Conservation (phyloP, 2,113 vertebrate genomes). For the Gymnocephalus cernua region DNA sequence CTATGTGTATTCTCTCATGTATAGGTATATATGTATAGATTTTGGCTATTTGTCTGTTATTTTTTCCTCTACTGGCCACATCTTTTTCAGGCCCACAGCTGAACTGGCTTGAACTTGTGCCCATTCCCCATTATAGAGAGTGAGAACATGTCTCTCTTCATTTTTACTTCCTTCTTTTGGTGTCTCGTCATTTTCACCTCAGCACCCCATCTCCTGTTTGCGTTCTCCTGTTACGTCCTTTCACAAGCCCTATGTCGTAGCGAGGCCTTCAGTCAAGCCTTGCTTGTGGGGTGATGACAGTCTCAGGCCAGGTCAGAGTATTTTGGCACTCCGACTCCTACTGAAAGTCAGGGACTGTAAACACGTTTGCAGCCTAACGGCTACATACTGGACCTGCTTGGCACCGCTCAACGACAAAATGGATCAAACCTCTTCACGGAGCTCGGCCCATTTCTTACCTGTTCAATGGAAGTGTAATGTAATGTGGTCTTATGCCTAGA, state of each 20-base stretch:
- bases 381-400: constrained; percentile 66
- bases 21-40: constrained; percentile 84
- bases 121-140: constrained; percentile 55
- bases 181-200: constrained; percentile 51
- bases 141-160: constrained; percentile 34
- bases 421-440: constrained; percentile 57
- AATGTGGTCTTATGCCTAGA: constrained; percentile 84
- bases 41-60: constrained; percentile 80
- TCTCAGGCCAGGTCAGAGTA: constrained; percentile 47
- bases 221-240: constrained; percentile 49
- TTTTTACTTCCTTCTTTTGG: constrained; percentile 15
- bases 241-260: constrained; percentile 57
- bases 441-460: constrained; percentile 70
- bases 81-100: constrained; percentile 63
- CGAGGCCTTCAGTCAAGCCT: constrained; percentile 51
- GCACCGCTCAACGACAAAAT: constrained; percentile 46
- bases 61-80: constrained; percentile 65
- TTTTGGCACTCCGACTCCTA: constrained; percentile 47
- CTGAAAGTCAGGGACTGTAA: constrained; percentile 50
- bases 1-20: constrained; percentile 77
- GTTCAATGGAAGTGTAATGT: constrained; percentile 81
- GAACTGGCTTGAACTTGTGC: constrained; percentile 63
- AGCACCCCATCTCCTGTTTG: constrained; percentile 45
- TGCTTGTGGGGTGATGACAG: constrained; percentile 17
- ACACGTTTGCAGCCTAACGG: constrained; percentile 41